Conservation (phyloP, 2,113 vertebrate genomes). For the Etheostoma cragini region DNA sequence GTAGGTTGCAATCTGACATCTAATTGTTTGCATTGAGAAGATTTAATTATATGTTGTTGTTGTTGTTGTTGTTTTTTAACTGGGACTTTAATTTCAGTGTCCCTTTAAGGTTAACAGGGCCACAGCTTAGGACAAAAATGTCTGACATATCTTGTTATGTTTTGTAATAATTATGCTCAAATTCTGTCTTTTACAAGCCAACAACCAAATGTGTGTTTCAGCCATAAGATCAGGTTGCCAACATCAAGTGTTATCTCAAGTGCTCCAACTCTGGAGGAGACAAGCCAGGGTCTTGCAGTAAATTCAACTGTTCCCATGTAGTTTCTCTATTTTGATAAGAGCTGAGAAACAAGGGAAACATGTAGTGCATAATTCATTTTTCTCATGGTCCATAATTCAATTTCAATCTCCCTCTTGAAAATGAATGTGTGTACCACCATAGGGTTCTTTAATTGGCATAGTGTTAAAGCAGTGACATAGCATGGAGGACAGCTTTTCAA, state of each 20-base stretch:
- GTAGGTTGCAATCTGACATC: neutral
- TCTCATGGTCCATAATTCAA: slow-evolving; percentile 74
- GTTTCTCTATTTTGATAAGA: slow-evolving; percentile 52
- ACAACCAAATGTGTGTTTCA: slow-evolving; percentile 1
- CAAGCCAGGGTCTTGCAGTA: slow-evolving; percentile 13
- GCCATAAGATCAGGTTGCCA: neutral
- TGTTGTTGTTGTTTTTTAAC: neutral
- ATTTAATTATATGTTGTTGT: neutral
- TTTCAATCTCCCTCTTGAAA: slow-evolving; percentile 74
- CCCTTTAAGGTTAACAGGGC: neutral
- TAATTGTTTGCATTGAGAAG: neutral
- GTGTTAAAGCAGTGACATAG: slow-evolving; percentile 77
- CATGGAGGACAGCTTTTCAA: slow-evolving; percentile 80
- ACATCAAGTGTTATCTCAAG: slow-evolving; percentile 8
- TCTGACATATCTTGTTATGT: neutral
- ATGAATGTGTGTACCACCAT: slow-evolving; percentile 71
- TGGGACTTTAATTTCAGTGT: neutral
- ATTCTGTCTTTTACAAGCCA: neutral
- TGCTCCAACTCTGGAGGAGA: neutral
- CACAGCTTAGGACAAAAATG: neutral
- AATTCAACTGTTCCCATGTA: slow-evolving; percentile 23
- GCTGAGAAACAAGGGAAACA: slow-evolving; percentile 67
- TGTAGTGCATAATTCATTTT: slow-evolving; percentile 76
- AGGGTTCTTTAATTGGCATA: slow-evolving; percentile 75
- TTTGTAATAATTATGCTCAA: neutral